Evolutionary conservation across 2,113 vertebrate genomes (phyloP).

Genomic region (Psophia crepitans): DNA sequence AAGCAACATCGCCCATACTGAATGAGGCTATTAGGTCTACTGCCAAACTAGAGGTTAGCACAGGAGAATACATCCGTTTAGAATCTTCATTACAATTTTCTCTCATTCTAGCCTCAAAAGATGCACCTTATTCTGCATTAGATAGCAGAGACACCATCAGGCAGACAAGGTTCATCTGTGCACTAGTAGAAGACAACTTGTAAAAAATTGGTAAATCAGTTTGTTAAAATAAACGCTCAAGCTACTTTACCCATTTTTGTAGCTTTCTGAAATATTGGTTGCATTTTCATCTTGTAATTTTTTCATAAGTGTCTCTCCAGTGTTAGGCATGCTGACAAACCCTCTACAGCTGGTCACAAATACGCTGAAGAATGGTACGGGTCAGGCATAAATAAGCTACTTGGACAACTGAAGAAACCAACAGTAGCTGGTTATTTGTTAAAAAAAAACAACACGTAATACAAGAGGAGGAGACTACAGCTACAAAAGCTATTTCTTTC

Average conservation of each 20-base stretch:
- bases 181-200: not conserved
- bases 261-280: not conserved
- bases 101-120: not conserved
- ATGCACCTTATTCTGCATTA: not conserved
- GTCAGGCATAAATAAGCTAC: not conserved
- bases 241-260: slow-evolving; percentile 55
- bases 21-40: not conserved
- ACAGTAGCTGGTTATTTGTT: slow-evolving; percentile 6
- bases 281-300: not conserved
- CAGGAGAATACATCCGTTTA: not conserved
- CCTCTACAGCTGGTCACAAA: not conserved
- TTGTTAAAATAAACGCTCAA: not conserved
- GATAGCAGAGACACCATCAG: not conserved
- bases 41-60: not conserved
- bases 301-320: not conserved
- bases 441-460: not conserved
- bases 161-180: not conserved
- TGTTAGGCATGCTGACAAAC: slow-evolving; percentile 46
- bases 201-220: not conserved
- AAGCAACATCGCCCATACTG: not conserved
- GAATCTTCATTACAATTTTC: not conserved
- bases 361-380: not conserved
- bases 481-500: slow-evolving; percentile 62
- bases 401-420: not conserved
- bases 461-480: slow-evolving; percentile 51